Base-by-base conservation (phyloP, 2,113 vertebrate genomes). In the Hippoglossus stenolepis region DNA sequence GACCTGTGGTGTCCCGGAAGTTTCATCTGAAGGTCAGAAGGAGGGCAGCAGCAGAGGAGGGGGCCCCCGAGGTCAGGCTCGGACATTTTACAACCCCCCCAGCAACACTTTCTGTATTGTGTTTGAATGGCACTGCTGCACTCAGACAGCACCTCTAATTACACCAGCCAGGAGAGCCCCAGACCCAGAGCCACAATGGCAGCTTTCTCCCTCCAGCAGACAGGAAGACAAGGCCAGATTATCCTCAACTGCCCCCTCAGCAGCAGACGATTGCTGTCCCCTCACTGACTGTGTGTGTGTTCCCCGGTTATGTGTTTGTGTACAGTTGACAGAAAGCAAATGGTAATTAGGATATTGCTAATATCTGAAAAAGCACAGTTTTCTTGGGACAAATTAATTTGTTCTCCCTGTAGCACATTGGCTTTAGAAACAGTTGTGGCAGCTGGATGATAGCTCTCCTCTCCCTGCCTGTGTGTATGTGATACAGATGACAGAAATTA, bases 91-190 rank as follows among this genome's bases (percentile, higher is more conserved):
- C 83, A 83, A 74, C 69, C 53, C 58, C 65, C 58, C 31, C 31
- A 31, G 76, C 61, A 77, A 84, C 73, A 73, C 51, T 70, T 80
- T 81, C 47, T 80, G 66, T 68, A 68, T 86, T 83, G 79, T 70
- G 73, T 24, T 51, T 23, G 57, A 58, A 67, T 26, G 28, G 23
- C 60, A 69, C 26, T 40, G 67, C 70, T 62, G n/a, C 70, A 67
- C 43, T 62, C 58, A 71, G 54, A 85, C 65, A 70, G 60, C 56
- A 60, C 64, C 60, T 84, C 75, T 84, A 77, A 87, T 85, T 84
- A 75, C 75, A 77, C 49, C 69, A 38, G 65, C 68, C 62, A 65
- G 31, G 18, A 79, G 82, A 83, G 65, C 26, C 24, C 51, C 24
- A 38, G 64, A 65, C 60, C 53, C 23, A 15, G 14, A 71, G 40